Percentiles rank a stretch among this genome's conserved stretches.
phyloP scores from a whole-genome alignment of 2,888 invertebrate species.

The Campoletis raptor region DNA sequence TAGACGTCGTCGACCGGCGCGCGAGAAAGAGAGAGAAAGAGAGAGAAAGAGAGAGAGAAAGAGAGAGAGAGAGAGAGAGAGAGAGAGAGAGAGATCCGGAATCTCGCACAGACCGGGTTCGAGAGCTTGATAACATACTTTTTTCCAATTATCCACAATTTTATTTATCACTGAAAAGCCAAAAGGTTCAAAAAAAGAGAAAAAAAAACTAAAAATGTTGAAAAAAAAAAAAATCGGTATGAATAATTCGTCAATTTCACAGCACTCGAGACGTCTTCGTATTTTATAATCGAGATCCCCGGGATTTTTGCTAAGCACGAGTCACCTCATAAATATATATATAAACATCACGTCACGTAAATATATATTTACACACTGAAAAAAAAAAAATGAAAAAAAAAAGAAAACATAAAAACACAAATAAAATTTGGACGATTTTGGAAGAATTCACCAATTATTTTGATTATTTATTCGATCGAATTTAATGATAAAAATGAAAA shows the following conservation, averaged over 20 bases:
- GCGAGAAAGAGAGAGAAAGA: constrained; percentile 36
- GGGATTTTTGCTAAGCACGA: constrained; percentile 49
- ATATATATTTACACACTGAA: constrained; percentile 20
- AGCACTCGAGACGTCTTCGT: constrained; percentile 1
- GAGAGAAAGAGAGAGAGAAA: constrained; percentile 58
- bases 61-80: constrained; percentile 45
- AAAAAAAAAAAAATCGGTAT: neutral
- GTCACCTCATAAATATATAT: constrained; percentile 54
- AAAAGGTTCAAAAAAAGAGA: neutral
- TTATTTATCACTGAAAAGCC: neutral
- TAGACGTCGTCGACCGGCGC: constrained; percentile 68
- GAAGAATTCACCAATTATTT: constrained; percentile 11
- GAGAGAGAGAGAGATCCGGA: constrained; percentile 63
- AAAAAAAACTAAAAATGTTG: neutral
- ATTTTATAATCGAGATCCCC: constrained; percentile 41
- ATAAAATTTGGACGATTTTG: neutral
- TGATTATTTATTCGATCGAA: constrained; percentile 1
- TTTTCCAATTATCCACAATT: constrained; percentile 18
- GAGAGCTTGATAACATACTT: constrained; percentile 54
- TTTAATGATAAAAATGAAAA: neutral
- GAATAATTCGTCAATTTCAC: neutral
- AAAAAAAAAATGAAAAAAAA: neutral
- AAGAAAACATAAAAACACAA: neutral
- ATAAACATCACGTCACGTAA: constrained; percentile 20
- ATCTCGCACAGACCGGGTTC: constrained; percentile 58